Conservation (phyloP, 2,888 invertebrate genomes). For the Synergus japonicus region DNA sequence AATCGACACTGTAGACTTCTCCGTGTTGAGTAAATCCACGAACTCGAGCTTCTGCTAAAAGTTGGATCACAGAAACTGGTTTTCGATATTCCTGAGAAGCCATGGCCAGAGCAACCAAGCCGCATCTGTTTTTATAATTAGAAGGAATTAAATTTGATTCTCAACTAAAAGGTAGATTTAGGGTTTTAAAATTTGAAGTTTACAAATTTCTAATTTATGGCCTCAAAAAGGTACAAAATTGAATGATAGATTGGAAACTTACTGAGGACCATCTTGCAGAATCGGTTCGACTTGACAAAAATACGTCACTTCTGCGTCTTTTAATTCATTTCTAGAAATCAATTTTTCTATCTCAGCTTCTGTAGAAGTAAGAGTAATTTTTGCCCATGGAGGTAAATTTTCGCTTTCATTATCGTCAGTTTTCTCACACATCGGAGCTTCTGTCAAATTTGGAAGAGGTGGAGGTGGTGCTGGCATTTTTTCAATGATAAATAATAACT, state of each 20-base stretch:
- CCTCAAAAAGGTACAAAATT: slow-evolving; percentile 29
- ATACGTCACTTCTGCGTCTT: slow-evolving; percentile 74
- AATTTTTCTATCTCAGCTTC: slow-evolving; percentile 74
- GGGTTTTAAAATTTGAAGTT: background rate
- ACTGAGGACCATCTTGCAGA: slow-evolving; percentile 76
- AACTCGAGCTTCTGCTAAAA: slow-evolving; percentile 81
- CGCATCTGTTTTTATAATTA: slow-evolving; percentile 82
- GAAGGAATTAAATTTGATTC: slow-evolving; percentile 14
- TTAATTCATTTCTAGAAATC: slow-evolving; percentile 72
- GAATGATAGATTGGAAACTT: slow-evolving; percentile 52
- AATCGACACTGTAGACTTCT: slow-evolving; percentile 90
- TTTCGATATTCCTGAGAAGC: slow-evolving; percentile 81
- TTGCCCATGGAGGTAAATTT: slow-evolving; percentile 72
- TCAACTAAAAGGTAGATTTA: background rate
- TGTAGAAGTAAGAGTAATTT: slow-evolving; percentile 72
- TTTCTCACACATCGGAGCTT: slow-evolving; percentile 67
- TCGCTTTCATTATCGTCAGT: slow-evolving; percentile 67
- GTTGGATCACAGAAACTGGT: slow-evolving; percentile 80
- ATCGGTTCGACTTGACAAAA: slow-evolving; percentile 75
- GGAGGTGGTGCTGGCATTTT: slow-evolving; percentile 71
- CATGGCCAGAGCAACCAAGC: slow-evolving; percentile 92
- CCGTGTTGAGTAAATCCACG: slow-evolving; percentile 88
- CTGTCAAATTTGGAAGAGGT: slow-evolving; percentile 67
- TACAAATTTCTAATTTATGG: background rate
- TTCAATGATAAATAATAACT: slow-evolving; percentile 14